Base-by-base conservation (phyloP, 2,888 invertebrate species). In the Aquatica leii region DNA sequence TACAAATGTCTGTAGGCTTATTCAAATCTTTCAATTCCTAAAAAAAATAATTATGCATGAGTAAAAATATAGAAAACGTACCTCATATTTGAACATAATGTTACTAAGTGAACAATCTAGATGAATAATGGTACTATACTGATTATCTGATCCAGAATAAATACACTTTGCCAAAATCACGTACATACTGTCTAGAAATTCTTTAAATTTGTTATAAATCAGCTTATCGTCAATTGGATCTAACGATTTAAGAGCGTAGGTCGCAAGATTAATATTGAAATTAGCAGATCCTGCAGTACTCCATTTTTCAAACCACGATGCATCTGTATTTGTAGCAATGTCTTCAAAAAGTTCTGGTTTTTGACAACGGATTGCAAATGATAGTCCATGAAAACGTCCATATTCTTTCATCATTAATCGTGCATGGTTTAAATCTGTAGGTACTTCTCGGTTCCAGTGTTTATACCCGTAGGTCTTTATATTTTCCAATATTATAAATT, bases 81-180 rank as follows among this genome's bases (percentile, higher is more conserved):
- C 59, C 21, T 35, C 37, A 60, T 73, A 72, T 34, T 70, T 71
- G 55, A 73, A 74, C 18, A 74, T 46, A 21, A 73, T 54, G 55
- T 74, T 74, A 40, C 69, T 67, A 11, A 65, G 57, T 63, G 68
- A 69, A 48, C 66, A 69, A 65, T 74, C 73, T 6, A 70, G 71
- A 56, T 74, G 73, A 14, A 68, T 58, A 9, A 74, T 66, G n/a
- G 72, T 72, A 12, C 61, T 69, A 59, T 73, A 71, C 15, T 70
- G 60, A 49, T 71, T 49, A 11, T 48, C 37, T 5, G 37, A 21
- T 24, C 4, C 6, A 24, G 24, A 24, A 21, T 41, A 18, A 0
- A 52, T 15, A 2, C 34, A 21, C 48, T 49, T 34, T 8, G 11
- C 17, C 6, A 68, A 21, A 31, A 53, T 11, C 9, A 35, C 24